Conservation (phyloP, 2,888 invertebrate species). For the Sinelater perroti region DNA sequence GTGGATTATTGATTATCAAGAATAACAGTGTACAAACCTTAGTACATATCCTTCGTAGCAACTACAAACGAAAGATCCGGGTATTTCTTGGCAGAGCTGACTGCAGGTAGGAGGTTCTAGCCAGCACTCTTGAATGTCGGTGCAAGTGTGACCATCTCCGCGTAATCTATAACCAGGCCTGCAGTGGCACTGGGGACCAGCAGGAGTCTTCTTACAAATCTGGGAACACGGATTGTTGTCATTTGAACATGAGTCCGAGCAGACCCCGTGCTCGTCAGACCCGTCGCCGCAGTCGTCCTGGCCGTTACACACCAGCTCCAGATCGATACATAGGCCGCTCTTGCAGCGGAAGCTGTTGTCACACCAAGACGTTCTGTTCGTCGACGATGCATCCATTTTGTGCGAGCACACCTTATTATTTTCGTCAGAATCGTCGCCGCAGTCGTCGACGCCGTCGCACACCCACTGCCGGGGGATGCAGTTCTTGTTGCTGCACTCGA, state of each 20-base stretch:
- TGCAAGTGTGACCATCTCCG: conserved; percentile 66
- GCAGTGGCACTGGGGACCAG: conserved; percentile 74
- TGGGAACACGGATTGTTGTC: conserved; percentile 64
- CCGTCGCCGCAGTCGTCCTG: conserved; percentile 71
- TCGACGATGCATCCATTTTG: conserved; percentile 17
- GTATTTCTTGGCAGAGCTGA: conserved; percentile 69
- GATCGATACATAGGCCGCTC: conserved; percentile 72
- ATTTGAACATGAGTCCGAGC: conserved; percentile 63
- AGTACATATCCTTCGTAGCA: conserved; percentile 69
- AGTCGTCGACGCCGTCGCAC: conserved; percentile 72
- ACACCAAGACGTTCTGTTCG: conserved; percentile 47
- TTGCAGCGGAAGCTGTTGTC: conserved; percentile 63
- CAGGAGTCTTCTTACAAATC: conserved; percentile 70
- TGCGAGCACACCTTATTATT: conserved; percentile 54
- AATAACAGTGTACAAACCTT: too few species aligned
- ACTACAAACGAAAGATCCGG: conserved; percentile 67
- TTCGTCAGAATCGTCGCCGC: conserved; percentile 79
- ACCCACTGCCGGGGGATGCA: conserved; percentile 69
- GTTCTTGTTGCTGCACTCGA: conserved; percentile 66
- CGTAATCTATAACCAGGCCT: conserved; percentile 66
- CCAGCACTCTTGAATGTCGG: conserved; percentile 78
- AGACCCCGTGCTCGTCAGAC: conserved; percentile 74
- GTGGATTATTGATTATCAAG: too few species aligned
- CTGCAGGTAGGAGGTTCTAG: conserved; percentile 67
- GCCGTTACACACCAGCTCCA: conserved; percentile 71